Base-by-base conservation (phyloP, 1,140 invertebrate species). In the Bombus balteatus region DNA sequence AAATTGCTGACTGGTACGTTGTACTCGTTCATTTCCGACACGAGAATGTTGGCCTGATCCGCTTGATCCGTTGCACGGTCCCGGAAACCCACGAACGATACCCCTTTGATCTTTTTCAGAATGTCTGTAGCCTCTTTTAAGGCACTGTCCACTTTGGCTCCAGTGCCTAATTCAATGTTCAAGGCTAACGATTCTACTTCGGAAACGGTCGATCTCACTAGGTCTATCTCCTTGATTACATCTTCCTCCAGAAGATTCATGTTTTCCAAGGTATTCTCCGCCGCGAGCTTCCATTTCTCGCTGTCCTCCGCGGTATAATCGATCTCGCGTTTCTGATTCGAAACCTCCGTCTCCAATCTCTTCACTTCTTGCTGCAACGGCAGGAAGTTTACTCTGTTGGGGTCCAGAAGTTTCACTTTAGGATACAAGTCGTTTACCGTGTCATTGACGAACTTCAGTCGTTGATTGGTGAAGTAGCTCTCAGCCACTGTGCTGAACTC, bases 391-490 rank as follows among this genome's bases (percentile, higher is more conserved):
- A 97, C 95, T 47, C 96, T 95, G 15, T 95, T 96, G 2, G 97
- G 96, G 93, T 98, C 96, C 0, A 98, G 90, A 0, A 95, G 90
- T 71, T 96, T 94, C 0, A 98, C 97, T 83, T 97, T 96, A 0
- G 97, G 97, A 88, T 94, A 92, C 0, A 98, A 92, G 43, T 96
- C 94, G 18, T 96, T 94, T 0, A 97, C 95, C 41, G 97, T 96
- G 10, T 97, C 95, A 87, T 98, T 98, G 83, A 98, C 97, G 87
- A 97, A 97, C 47, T 96, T 96, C 2, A 98, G 93, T 77, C 97
- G 96, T 88, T 97, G 97, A 83, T 97, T 96, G 0, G 98, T 98
- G 87, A 98, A 98, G 90, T 97, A 97, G 53, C 97, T 97, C 43
- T 97, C 96, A 18, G 97, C 97, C 2, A 97, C 97, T 37, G 96